Conservation (phyloP, 1,140 invertebrate species). For the Saccostrea cuccullata region DNA sequence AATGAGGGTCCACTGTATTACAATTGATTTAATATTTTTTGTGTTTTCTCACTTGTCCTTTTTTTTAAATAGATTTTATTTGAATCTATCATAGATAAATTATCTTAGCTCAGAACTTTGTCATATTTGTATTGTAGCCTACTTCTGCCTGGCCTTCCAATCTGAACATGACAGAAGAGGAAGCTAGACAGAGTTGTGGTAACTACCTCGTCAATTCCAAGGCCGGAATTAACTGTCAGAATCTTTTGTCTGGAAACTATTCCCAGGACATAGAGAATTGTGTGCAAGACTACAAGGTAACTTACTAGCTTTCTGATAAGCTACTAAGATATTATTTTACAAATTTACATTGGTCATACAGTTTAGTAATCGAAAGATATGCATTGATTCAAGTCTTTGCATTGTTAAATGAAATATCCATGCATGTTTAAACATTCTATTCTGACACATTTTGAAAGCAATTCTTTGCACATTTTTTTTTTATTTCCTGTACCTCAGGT, state of each 20-base stretch:
- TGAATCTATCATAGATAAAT: background rate
- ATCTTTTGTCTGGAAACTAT: constrained; percentile 46
- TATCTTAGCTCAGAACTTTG: background rate
- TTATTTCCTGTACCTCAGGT: no score
- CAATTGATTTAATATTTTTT: background rate
- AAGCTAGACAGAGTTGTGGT: constrained; percentile 51
- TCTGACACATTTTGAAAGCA: no score
- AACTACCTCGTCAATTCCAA: constrained; percentile 34
- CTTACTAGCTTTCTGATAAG: background rate
- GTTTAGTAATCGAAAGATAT: background rate
- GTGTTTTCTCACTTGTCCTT: background rate
- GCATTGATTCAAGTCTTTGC: background rate
- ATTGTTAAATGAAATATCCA: no score
- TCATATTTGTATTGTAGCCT: constrained; percentile 15
- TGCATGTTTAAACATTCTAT: no score
- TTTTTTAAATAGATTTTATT: background rate
- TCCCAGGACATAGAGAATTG: constrained; percentile 54
- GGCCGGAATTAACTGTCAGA: constrained; percentile 47
- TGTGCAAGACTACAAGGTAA: constrained; percentile 56
- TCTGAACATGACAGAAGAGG: constrained; percentile 46
- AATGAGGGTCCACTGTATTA: no score
- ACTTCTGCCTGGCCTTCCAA: constrained; percentile 53
- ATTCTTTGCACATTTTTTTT: no score
- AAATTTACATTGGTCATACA: background rate
- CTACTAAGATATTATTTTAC: background rate